phyloP scores from a whole-genome alignment of 2,888 invertebrate species.

The Dolichomitus sp. region DNA sequence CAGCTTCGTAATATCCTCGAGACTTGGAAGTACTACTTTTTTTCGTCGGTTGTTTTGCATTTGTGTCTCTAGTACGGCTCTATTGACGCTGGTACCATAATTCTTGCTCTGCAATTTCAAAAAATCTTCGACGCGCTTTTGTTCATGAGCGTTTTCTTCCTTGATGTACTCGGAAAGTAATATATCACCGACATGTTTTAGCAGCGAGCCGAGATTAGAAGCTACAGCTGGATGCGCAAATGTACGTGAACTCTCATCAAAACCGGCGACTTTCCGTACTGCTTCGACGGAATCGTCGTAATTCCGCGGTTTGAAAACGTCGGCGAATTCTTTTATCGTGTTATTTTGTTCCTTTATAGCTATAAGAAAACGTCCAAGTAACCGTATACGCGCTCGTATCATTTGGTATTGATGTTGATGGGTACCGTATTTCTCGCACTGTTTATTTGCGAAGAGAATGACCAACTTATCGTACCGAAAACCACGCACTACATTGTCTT shows the following conservation, averaged over 20 bases:
- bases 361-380: conserved; percentile 64
- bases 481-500: conserved; percentile 60
- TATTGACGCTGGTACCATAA: conserved; percentile 50
- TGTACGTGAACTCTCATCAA: conserved; percentile 21
- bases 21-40: conserved; percentile 55
- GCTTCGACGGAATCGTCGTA: conserved; percentile 52
- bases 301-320: conserved; percentile 49
- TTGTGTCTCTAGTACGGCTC: conserved; percentile 53
- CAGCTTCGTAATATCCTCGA: conserved; percentile 57
- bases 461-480: conserved; percentile 68
- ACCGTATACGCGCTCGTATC: conserved; percentile 66
- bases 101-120: conserved; percentile 50
- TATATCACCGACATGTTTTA: conserved; percentile 65
- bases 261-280: conserved; percentile 34
- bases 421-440: conserved; percentile 65
- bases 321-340: conserved; percentile 40
- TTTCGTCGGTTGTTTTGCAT: conserved; percentile 46
- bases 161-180: conserved; percentile 55
- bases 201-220: conserved; percentile 64
- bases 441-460: conserved; percentile 66
- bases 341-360: conserved; percentile 48
- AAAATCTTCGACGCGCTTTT: conserved; percentile 59
- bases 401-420: conserved; percentile 61
- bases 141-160: conserved; percentile 23
- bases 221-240: conserved; percentile 51